These are phyloP conservation scores for Panthera tigris DNA, from an alignment of 2,113 vertebrate genomes.

Conservation along the genomic window DNA sequence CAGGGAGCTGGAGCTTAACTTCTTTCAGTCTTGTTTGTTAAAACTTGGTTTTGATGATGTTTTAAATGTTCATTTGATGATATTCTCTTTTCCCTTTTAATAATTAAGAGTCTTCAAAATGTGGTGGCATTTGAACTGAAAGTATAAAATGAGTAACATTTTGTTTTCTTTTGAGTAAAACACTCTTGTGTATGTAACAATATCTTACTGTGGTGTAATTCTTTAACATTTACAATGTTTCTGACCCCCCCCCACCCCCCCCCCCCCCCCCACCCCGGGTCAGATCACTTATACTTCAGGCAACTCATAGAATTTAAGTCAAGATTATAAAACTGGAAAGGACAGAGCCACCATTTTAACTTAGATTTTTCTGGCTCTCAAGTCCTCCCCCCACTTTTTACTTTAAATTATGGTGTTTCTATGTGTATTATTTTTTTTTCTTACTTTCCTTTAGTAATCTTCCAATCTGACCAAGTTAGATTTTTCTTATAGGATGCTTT, in stretches of 20 bases:
- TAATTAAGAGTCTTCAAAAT: constrained; percentile 49
- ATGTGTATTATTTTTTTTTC: background rate
- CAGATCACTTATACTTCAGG: background rate
- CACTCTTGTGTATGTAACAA: background rate
- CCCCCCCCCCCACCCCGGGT: fast-evolving
- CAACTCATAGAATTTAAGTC: background rate
- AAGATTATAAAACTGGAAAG: constrained; percentile 43
- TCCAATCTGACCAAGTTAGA: background rate
- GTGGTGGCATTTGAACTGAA: background rate
- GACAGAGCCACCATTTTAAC: constrained; percentile 27
- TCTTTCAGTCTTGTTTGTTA: constrained; percentile 31
- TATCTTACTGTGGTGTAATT: background rate
- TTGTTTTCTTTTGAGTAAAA: constrained; percentile 50
- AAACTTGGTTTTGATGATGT: constrained; percentile 12
- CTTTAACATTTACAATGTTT: background rate
- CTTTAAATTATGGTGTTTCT: constrained; percentile 6
- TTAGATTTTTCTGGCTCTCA: constrained; percentile 37
- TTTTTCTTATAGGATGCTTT: constrained; percentile 55
- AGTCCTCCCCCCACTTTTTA: background rate
- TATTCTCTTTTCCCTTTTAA: background rate
- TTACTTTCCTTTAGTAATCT: constrained; percentile 38
- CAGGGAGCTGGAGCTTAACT: background rate
- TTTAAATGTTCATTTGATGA: constrained; percentile 30
- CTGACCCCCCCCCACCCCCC: background rate
- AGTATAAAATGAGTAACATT: constrained; percentile 28